phyloP scores from a whole-genome alignment of 92 coral and sea anemone genomes.

The Epizoanthus rinbou region DNA sequence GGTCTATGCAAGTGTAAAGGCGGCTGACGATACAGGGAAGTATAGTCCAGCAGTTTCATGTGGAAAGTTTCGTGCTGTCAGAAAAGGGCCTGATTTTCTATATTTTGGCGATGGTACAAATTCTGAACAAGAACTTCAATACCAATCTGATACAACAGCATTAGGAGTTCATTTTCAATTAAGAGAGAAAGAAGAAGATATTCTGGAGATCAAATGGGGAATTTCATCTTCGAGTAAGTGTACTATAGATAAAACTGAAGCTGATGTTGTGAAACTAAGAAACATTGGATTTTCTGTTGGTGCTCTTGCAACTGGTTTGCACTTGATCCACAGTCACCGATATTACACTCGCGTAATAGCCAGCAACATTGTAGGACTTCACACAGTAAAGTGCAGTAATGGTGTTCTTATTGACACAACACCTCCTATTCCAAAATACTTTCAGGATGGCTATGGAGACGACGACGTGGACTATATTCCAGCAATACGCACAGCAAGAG shows the following conservation, averaged over 20 bases:
- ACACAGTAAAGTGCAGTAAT: constrained; percentile 78
- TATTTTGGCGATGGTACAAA: constrained; percentile 67
- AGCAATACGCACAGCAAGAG: constrained; percentile 66
- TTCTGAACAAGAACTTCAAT: constrained; percentile 59
- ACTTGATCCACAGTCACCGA: constrained; percentile 56
- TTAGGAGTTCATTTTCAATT: constrained; percentile 70
- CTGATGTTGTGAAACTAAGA: constrained; percentile 57
- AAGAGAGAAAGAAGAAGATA: constrained; percentile 44
- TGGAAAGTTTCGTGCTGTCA: constrained; percentile 55
- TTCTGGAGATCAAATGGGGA: constrained; percentile 73
- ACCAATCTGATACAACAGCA: constrained; percentile 59
- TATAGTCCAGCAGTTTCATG: constrained; percentile 69
- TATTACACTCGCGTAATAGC: constrained; percentile 73
- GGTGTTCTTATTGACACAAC: constrained; percentile 82
- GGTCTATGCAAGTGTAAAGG: constrained; percentile 71
- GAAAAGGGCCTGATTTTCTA: constrained; percentile 69
- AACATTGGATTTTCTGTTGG: constrained; percentile 67
- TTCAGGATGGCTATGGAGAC: constrained; percentile 64
- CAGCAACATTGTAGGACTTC: constrained; percentile 54
- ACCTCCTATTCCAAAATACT: constrained; percentile 62
- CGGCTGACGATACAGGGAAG: constrained; percentile 63
- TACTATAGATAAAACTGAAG: constrained; percentile 62
- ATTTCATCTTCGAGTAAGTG: constrained; percentile 59
- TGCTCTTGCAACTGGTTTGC: constrained; percentile 63
- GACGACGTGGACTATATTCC: constrained; percentile 56